phyloP scores from a whole-genome alignment of 2,113 vertebrate genomes.

The Macrotus californicus region DNA sequence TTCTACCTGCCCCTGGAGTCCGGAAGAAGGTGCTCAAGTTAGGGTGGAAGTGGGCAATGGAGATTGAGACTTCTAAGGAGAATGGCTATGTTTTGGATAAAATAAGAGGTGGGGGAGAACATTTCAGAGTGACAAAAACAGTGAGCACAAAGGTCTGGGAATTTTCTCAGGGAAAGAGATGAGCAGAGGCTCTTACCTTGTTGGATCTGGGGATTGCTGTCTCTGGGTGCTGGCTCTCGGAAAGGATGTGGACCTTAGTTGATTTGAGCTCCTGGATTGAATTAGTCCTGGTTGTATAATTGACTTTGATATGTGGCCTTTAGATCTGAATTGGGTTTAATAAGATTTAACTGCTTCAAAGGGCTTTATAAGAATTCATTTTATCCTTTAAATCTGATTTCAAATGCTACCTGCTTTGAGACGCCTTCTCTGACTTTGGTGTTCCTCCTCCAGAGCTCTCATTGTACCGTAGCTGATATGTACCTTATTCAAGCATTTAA shows the following conservation, averaged over 20 bases:
- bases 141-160: not conserved
- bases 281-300: slow-evolving; percentile 69
- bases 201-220: not conserved
- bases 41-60: no score
- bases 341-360: slow-evolving; percentile 73
- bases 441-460: not conserved
- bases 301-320: slow-evolving; percentile 73
- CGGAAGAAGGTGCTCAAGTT: not conserved
- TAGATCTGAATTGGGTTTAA: slow-evolving; percentile 70
- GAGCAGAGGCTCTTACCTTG: not conserved
- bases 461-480: not conserved
- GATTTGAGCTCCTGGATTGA: slow-evolving; percentile 68
- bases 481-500: not conserved
- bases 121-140: not conserved
- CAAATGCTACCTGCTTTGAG: slow-evolving; percentile 60
- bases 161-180: not conserved
- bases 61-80: not conserved
- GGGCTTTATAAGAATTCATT: slow-evolving; percentile 74
- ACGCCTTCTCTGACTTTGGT: slow-evolving; percentile 32
- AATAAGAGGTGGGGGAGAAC: not conserved
- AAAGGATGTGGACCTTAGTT: slow-evolving; percentile 61
- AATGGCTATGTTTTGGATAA: not conserved
- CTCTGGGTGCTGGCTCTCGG: slow-evolving; percentile 34
- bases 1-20: not conserved
- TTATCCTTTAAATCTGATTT: slow-evolving; percentile 73